A percentile compares a stretch with the other conserved stretches of the same genome.
Conservation (phyloP, 1,140 invertebrate species). For the Drosophila pectinifera region DNA sequence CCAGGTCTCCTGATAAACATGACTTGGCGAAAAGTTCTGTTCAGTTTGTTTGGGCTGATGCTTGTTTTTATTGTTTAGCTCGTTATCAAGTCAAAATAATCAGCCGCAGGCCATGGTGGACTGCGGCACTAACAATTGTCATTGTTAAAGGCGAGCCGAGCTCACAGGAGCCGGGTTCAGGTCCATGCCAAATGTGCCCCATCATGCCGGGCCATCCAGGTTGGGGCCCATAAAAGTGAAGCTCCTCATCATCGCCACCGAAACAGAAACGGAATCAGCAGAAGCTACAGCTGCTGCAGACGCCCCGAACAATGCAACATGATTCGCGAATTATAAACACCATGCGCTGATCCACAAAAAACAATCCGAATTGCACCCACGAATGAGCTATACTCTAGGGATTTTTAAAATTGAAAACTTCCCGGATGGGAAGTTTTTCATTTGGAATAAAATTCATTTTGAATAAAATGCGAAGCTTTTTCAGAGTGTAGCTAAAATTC, state of each 20-base stretch:
- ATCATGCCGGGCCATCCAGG: constrained; percentile 50
- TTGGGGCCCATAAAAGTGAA: constrained; percentile 71
- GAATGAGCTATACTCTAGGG: constrained; percentile 27
- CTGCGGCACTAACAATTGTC: constrained; percentile 74
- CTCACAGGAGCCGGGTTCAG: constrained; percentile 65
- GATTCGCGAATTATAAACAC: constrained; percentile 83
- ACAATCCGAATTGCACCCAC: neutral
- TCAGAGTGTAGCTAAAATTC: no score
- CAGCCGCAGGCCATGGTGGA: constrained; percentile 54
- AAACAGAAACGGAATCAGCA: constrained; percentile 47
- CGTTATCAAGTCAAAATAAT: constrained; percentile 85
- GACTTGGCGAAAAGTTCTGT: constrained; percentile 63
- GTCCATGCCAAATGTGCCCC: constrained; percentile 67
- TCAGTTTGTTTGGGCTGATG: constrained; percentile 61
- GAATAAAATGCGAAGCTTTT: no score
- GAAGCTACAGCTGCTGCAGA: constrained; percentile 44
- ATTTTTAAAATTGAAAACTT: neutral
- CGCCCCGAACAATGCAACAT: constrained; percentile 79
- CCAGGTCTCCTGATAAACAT: constrained; percentile 71
- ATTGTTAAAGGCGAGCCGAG: constrained; percentile 74
- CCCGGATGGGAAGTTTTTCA: no score
- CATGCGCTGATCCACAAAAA: constrained; percentile 40
- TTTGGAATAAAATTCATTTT: no score
- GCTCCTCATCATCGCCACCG: constrained; percentile 74
- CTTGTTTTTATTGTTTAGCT: constrained; percentile 84